Percentiles rank a stretch among this genome's conserved stretches.
These are phyloP conservation scores for Pachydiplax longipennis DNA, from an alignment of 2,888 invertebrate genomes.

Conservation along the genomic window DNA sequence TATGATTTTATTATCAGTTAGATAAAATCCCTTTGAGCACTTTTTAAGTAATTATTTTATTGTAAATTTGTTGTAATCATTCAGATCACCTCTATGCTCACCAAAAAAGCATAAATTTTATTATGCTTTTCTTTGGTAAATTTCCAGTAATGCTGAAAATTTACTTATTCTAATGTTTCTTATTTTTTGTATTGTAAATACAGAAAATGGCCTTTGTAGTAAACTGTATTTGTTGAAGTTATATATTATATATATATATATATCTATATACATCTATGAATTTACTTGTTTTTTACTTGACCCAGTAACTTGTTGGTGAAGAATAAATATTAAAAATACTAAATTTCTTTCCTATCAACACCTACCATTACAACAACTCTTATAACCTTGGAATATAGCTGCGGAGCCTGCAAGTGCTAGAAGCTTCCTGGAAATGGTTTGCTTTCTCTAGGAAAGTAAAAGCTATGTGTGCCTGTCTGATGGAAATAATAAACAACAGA, in stretches of 20 bases:
- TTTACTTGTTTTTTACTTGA: background rate
- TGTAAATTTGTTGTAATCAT: background rate
- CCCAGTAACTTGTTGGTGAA: background rate
- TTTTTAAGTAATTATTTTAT: background rate
- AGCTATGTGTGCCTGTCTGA: too few relatives aligned
- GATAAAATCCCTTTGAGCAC: background rate
- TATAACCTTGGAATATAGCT: too few relatives aligned
- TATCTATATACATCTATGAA: background rate
- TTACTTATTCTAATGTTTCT: background rate
- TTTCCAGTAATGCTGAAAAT: background rate
- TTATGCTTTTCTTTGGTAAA: conserved; percentile 24
- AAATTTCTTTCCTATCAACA: too few relatives aligned
- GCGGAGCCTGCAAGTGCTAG: too few relatives aligned
- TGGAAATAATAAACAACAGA: too few relatives aligned
- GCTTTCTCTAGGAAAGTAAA: too few relatives aligned
- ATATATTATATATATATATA: background rate
- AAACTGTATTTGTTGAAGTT: conserved; percentile 18
- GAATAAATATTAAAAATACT: too few relatives aligned
- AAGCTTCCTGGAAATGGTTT: too few relatives aligned
- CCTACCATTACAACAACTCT: too few relatives aligned
- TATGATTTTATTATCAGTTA: background rate
- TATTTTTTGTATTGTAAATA: conserved; percentile 35
- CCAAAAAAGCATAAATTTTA: conserved; percentile 16
- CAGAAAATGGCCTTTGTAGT: conserved; percentile 23
- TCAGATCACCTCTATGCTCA: background rate